Evolutionary conservation across 2,888 invertebrate species (phyloP).

Genomic region (Harpalus rubripes): DNA sequence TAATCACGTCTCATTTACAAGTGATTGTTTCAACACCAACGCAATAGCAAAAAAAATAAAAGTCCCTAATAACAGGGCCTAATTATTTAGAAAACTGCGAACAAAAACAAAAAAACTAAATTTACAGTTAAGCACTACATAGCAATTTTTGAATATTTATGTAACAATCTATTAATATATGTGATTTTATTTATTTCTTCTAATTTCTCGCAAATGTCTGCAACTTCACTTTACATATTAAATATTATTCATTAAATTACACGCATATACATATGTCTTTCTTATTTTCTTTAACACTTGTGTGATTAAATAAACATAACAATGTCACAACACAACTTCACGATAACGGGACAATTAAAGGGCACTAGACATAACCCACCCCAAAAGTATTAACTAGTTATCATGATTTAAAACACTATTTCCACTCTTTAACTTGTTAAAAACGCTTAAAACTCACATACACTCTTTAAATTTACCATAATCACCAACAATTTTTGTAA

Average conservation of each 20-base stretch:
- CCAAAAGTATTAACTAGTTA: constrained; percentile 31
- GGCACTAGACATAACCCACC: constrained; percentile 29
- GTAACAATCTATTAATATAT: constrained; percentile 35
- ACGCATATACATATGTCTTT: neutral
- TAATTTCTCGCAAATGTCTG: constrained; percentile 2
- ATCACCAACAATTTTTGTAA: constrained; percentile 51
- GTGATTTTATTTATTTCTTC: constrained; percentile 3
- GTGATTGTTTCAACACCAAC: constrained; percentile 41
- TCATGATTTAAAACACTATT: constrained; percentile 36
- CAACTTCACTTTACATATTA: constrained; percentile 33
- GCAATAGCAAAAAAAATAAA: constrained; percentile 38
- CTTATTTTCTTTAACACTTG: neutral
- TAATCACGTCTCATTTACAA: constrained; percentile 48
- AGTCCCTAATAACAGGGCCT: constrained; percentile 44
- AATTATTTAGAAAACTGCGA: neutral
- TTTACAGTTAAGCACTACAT: constrained; percentile 12
- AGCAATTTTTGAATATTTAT: constrained; percentile 4
- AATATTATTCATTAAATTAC: neutral
- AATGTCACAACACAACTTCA: constrained; percentile 15
- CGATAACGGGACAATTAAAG: constrained; percentile 2
- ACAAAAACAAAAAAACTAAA: constrained; percentile 16
- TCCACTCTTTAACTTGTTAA: neutral
- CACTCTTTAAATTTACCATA: constrained; percentile 34
- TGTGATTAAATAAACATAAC: neutral
- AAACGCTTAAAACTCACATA: constrained; percentile 8